A percentile compares a stretch with the other conserved stretches of the same genome.
Evolutionary conservation across 1,140 invertebrate species (phyloP).

Genomic region (Caenorhabditis tropicalis): DNA sequence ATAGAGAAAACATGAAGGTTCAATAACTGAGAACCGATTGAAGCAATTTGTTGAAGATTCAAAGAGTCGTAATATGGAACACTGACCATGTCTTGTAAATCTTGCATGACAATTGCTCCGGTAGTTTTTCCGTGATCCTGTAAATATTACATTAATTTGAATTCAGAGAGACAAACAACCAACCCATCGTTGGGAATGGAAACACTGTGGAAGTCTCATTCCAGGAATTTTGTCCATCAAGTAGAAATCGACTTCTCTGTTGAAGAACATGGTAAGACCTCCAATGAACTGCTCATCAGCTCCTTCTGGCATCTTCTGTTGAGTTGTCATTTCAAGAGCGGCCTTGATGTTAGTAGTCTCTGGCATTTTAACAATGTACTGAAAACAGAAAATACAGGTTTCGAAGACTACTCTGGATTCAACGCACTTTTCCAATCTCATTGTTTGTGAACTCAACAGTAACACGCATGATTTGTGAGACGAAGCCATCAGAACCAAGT

Average conservation of each 20-base stretch:
- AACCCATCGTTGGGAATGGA: neutral
- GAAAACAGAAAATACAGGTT: neutral
- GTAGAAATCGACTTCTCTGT: constrained; percentile 10
- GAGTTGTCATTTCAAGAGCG: neutral
- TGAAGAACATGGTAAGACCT: neutral
- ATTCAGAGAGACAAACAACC: neutral
- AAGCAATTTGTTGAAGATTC: neutral
- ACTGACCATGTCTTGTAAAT: constrained; percentile 14
- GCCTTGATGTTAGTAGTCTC: constrained; percentile 38
- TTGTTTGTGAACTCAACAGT: neutral
- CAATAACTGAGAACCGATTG: neutral
- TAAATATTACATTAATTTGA: neutral
- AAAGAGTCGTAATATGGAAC: constrained; percentile 13
- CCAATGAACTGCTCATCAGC: constrained; percentile 30
- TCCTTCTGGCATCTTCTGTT: constrained; percentile 6
- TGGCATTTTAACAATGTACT: constrained; percentile 34
- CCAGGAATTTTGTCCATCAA: neutral
- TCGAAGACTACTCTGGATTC: neutral
- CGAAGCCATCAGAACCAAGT: neutral
- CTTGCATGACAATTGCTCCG: constrained; percentile 16
- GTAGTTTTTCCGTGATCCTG: neutral
- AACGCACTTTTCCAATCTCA: neutral
- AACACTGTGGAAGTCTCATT: neutral
- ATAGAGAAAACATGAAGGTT: constrained; percentile 19
- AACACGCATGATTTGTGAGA: constrained; percentile 31